Base-by-base conservation (phyloP, 2,797 vertebrate genomes). In the Fratercula arctica region DNA sequence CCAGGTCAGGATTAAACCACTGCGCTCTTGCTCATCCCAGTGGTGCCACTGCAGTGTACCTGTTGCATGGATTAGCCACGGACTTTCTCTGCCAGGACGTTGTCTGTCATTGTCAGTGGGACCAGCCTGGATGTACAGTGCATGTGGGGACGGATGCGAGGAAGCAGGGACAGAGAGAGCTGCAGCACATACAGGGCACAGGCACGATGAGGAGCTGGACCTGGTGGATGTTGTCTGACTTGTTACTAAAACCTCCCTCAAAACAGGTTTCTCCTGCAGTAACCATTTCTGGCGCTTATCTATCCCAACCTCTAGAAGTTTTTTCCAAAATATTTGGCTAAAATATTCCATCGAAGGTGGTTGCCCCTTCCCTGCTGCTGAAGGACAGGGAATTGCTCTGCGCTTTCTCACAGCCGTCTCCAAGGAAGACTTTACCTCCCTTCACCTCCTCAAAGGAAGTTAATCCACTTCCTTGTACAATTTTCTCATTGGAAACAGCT, bases 131-230 rank as follows among this genome's bases (percentile, higher is more conserved):
- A 39, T 26, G n/a, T 35, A 56, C 51, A 60, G 46, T 9, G 8
- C 4, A 3, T 20, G 23, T 0, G 0, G 46, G 50, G 67, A 87
- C 13, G 21, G 60, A 56, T 24, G 25, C 0, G 1, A 82, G 28
- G 28, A 54, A 48, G 19, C 6, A 3, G 39, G 25, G 78, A 85
- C 59, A 64, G 48, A 82, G 14, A 0, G 5, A 87, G 20, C 50
- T 73, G 53, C 33, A 54, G 43, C 51, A 70, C 0, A 1, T 16
- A 23, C 0, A 72, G 24, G 26, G 29, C 18, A 54, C 46, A 35
- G 48, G 19, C 7, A 28, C 1, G 13, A 63, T 31, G 25, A 79
- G 60, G 45, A 91, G 19, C 54, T 76, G 61, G 29, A 50, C n/a
- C 53, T 25, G 26, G n/a, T 25, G 20, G 39, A 28, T 54, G 39